Evolutionary conservation across 2,888 invertebrate species (phyloP).

Genomic region (Polydrusus cervinus): DNA sequence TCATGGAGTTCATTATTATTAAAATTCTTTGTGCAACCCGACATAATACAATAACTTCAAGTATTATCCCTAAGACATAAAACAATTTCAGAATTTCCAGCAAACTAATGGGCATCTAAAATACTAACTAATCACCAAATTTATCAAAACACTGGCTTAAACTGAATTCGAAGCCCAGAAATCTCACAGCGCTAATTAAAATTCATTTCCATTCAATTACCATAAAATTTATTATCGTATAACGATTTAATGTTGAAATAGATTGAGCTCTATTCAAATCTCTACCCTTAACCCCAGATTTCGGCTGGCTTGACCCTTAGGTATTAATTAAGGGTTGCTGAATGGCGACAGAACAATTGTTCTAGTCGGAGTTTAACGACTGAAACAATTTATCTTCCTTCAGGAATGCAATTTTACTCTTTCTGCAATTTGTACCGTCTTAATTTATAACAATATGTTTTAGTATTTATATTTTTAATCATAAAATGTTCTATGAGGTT

Average conservation of each 20-base stretch:
- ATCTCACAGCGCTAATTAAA: slow-evolving; percentile 49
- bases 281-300: slow-evolving; percentile 24
- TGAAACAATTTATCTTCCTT: background rate
- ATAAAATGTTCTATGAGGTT: no score
- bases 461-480: no score
- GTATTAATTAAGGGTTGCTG: slow-evolving; percentile 34
- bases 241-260: slow-evolving; percentile 44
- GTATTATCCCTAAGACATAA: slow-evolving; percentile 10
- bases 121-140: slow-evolving; percentile 40
- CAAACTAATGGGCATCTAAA: slow-evolving; percentile 22
- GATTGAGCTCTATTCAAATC: slow-evolving; percentile 35
- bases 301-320: slow-evolving; percentile 41
- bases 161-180: slow-evolving; percentile 38
- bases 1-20: no score
- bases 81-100: slow-evolving; percentile 38
- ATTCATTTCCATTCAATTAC: slow-evolving; percentile 51
- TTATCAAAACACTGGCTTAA: slow-evolving; percentile 33
- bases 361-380: slow-evolving; percentile 14
- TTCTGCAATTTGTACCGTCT: no score
- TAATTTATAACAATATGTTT: no score
- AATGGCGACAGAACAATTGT: slow-evolving; percentile 13
- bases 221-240: slow-evolving; percentile 51
- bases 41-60: slow-evolving; percentile 5
- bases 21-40: no score
- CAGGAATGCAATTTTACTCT: background rate